Conservation (phyloP, 64 coral and sea anemone species). For the Acropora tenuis region DNA sequence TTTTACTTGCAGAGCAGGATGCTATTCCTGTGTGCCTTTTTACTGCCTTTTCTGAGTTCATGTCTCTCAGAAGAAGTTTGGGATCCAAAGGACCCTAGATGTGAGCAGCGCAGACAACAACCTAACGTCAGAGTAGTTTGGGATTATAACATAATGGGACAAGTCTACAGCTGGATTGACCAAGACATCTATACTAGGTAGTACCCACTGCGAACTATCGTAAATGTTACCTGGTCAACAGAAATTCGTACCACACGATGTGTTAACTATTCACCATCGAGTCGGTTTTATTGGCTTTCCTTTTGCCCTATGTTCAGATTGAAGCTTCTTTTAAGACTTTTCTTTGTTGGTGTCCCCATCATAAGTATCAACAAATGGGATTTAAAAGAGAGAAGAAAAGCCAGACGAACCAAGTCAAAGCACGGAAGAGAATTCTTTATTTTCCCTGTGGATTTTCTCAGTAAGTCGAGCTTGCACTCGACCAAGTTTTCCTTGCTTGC, state of each 20-base stretch:
- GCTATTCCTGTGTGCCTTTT: conserved; percentile 22
- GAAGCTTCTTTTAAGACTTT: no score
- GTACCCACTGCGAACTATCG: neutral
- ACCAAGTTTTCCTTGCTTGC: neutral
- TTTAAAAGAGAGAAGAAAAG: neutral
- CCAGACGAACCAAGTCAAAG: neutral
- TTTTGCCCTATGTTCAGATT: no score
- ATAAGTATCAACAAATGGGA: no score
- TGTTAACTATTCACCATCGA: neutral
- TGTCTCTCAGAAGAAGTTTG: conserved; percentile 36
- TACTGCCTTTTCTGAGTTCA: conserved; percentile 11
- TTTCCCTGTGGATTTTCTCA: neutral
- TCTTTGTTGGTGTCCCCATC: no score
- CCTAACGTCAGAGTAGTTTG: neutral
- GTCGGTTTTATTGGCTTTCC: no score
- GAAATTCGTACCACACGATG: neutral
- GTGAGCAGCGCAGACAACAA: conserved; percentile 19
- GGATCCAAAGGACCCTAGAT: conserved; percentile 28
- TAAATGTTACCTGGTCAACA: neutral
- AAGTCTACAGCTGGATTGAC: conserved; percentile 37
- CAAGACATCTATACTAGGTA: neutral
- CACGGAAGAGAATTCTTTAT: neutral
- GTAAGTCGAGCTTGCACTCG: neutral
- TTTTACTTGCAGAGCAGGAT: conserved; percentile 29
- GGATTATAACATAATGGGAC: neutral